Evolutionary conservation across 2,888 invertebrate genomes (phyloP).

Genomic region (Drosophila planitibia): DNA sequence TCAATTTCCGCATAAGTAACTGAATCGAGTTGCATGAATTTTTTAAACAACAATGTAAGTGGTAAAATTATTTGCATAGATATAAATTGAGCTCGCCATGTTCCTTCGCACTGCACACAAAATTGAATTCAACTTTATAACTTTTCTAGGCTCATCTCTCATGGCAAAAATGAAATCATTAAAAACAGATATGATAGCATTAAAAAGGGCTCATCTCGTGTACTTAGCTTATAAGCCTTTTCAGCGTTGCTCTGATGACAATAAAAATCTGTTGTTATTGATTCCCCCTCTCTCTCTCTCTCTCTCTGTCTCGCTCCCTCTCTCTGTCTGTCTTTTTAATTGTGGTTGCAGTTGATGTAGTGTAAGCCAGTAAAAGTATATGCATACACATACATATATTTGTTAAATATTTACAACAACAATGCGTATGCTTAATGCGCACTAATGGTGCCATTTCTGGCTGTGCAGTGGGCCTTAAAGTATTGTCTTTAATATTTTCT

Average conservation of each 20-base stretch:
- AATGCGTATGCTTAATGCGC: slow-evolving; percentile 46
- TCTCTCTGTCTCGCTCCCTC: background rate
- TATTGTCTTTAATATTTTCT: slow-evolving; percentile 27
- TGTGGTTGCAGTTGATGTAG: slow-evolving; percentile 34
- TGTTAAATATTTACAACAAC: slow-evolving; percentile 46
- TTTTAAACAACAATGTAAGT: background rate
- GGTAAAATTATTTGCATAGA: background rate
- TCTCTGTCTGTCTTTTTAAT: slow-evolving; percentile 16
- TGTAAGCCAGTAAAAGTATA: background rate
- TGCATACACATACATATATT: slow-evolving; percentile 7
- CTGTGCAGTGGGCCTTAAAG: slow-evolving; percentile 14
- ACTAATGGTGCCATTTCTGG: slow-evolving; percentile 30
- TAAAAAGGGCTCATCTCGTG: slow-evolving; percentile 26
- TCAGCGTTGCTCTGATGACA: slow-evolving; percentile 18
- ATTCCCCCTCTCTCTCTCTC: background rate
- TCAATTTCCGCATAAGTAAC: slow-evolving; percentile 36
- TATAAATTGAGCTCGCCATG: background rate
- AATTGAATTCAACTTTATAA: background rate
- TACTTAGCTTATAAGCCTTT: slow-evolving; percentile 26
- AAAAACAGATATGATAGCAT: slow-evolving; percentile 43
- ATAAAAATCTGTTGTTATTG: slow-evolving; percentile 32
- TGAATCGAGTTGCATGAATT: background rate
- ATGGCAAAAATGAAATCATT: slow-evolving; percentile 8
- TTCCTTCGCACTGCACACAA: background rate
- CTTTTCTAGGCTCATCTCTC: background rate